phyloP scores from a whole-genome alignment of 2,113 vertebrate genomes.

The Neoarius graeffei region DNA sequence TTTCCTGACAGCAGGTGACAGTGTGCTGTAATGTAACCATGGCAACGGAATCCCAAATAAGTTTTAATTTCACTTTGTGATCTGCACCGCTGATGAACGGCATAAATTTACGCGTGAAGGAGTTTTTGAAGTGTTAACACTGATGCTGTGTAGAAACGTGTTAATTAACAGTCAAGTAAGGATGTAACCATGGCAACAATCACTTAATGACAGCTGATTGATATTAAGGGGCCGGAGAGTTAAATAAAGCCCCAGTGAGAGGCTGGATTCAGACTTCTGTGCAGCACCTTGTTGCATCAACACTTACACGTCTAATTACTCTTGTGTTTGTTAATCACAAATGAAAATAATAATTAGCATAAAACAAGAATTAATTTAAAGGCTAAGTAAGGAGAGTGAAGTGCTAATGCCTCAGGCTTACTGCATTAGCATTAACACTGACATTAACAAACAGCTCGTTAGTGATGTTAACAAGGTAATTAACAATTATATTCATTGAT shows the following conservation, averaged over 20 bases:
- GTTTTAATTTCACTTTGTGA: neutral
- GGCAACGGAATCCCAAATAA: neutral
- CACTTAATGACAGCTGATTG: neutral
- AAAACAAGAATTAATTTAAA: neutral
- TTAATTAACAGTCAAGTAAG: neutral
- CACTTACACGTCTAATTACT: neutral
- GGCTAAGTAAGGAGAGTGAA: conserved; percentile 5
- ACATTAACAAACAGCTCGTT: conserved; percentile 10
- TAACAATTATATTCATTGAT: neutral
- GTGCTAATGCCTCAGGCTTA: neutral
- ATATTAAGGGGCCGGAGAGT: neutral
- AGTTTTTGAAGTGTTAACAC: neutral
- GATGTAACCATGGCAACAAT: neutral
- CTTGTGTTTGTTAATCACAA: conserved; percentile 1
- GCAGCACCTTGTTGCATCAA: neutral
- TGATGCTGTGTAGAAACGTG: neutral
- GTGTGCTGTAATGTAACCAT: neutral
- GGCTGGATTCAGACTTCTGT: neutral
- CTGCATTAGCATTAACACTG: neutral
- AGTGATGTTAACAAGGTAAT: conserved; percentile 2
- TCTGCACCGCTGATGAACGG: neutral
- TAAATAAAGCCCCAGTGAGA: neutral
- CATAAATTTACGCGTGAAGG: neutral
- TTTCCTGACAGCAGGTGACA: neutral
- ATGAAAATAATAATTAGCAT: neutral